phyloP scores from a whole-genome alignment of 2,797 vertebrate species.

The Sternotherus odoratus region DNA sequence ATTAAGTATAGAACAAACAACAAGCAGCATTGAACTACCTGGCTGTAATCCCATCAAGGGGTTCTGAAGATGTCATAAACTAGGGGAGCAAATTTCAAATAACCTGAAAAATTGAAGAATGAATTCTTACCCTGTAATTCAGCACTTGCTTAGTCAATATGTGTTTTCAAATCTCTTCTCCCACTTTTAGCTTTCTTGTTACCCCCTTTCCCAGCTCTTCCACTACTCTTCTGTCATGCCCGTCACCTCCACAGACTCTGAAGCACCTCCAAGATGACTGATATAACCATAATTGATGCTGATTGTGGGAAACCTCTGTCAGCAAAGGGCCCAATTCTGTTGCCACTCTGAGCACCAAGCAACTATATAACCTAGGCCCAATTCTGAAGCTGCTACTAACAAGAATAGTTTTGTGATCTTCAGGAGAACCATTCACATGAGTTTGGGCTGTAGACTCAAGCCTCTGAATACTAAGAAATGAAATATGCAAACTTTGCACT shows the following conservation, averaged over 20 bases:
- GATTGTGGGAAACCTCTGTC: fast-evolving
- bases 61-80: conserved; percentile 60
- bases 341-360: neutral
- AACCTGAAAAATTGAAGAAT: neutral
- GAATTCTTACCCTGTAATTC: conserved; percentile 5
- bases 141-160: neutral
- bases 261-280: neutral
- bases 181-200: neutral
- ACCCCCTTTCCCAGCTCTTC: neutral
- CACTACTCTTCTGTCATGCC: neutral
- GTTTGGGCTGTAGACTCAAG: conserved; percentile 30
- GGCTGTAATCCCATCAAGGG: conserved; percentile 69
- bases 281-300: neutral
- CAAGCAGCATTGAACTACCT: conserved; percentile 71
- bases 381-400: neutral
- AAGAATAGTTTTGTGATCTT: fast-evolving
- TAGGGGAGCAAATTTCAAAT: conserved; percentile 34
- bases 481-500: neutral
- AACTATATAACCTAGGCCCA: neutral
- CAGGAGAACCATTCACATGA: neutral
- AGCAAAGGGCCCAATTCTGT: neutral
- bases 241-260: neutral
- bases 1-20: conserved; percentile 80
- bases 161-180: neutral
- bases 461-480: neutral